These are phyloP conservation scores for Heterodera schachtii DNA, from an alignment of 1,140 invertebrate genomes.

Conservation along the genomic window DNA sequence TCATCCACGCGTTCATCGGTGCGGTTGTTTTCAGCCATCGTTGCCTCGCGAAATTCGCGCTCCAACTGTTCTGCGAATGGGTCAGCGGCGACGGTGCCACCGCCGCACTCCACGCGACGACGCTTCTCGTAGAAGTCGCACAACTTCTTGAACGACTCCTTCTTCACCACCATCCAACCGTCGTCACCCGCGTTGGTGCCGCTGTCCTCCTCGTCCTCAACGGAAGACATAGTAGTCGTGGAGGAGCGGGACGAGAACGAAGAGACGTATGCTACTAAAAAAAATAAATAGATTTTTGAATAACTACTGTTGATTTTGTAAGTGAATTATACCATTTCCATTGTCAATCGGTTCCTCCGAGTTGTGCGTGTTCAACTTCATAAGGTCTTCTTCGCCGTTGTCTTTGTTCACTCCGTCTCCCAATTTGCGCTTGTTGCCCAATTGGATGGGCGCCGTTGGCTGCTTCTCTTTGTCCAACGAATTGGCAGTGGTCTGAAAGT, in stretches of 20 bases:
- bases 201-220: conserved; percentile 20
- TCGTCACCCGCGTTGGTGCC: no score
- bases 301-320: no score
- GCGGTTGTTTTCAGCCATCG: neutral
- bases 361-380: neutral
- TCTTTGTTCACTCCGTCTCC: neutral
- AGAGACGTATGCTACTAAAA: conserved; percentile 11
- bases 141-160: conserved; percentile 30
- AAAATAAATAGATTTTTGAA: no score
- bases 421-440: conserved; percentile 7
- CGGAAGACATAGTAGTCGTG: conserved; percentile 7
- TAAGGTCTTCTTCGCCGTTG: neutral
- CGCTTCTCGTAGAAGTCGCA: conserved; percentile 36
- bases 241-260: conserved; percentile 21
- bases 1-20: no score
- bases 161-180: conserved; percentile 38
- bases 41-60: neutral
- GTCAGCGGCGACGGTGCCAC: neutral
- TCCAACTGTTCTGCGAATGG: neutral
- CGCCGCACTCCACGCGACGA: conserved; percentile 9
- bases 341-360: neutral
- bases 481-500: neutral
- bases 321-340: neutral
- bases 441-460: neutral
- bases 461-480: neutral